Evolutionary conservation across 2,888 invertebrate species (phyloP).

Genomic region (Drosophila subquinaria): DNA sequence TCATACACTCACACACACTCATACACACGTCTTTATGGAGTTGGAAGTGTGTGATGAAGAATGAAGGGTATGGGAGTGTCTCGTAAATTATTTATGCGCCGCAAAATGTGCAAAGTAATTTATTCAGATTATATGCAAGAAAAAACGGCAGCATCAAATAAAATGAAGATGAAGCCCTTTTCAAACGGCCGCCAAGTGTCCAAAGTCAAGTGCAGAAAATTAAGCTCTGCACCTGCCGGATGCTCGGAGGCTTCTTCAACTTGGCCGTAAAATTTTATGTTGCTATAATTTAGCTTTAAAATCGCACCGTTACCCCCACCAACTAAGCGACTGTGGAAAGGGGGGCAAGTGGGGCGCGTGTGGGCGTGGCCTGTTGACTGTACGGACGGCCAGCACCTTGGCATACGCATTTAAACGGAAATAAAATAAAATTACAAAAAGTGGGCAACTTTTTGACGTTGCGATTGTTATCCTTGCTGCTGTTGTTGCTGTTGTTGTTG

Average conservation of each 20-base stretch:
- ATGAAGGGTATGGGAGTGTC: conserved; percentile 2
- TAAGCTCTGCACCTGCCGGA: conserved; percentile 75
- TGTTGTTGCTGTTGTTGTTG: conserved; percentile 32
- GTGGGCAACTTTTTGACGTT: conserved; percentile 78
- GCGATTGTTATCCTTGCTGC: conserved; percentile 75
- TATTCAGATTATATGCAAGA: conserved; percentile 75
- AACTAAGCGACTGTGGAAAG: too few relatives aligned
- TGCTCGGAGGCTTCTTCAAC: conserved; percentile 44
- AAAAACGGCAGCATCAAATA: conserved; percentile 60
- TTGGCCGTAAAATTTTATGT: conserved; percentile 76
- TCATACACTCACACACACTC: not conserved
- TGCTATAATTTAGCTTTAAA: conserved; percentile 79
- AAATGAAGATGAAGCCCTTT: conserved; percentile 69
- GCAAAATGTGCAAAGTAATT: conserved; percentile 80
- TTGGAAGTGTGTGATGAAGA: conserved; percentile 38
- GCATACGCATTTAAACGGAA: conserved; percentile 77
- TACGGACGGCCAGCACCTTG: conserved; percentile 38
- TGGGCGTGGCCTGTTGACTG: not conserved
- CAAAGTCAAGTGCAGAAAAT: conserved; percentile 75
- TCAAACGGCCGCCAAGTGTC: conserved; percentile 75
- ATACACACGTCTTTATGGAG: conserved; percentile 17
- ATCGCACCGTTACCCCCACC: conserved; percentile 54
- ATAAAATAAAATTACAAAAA: conserved; percentile 82
- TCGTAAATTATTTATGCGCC: conserved; percentile 77
- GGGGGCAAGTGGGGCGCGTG: not conserved